Evolutionary conservation across 2,797 vertebrate genomes (phyloP).

Genomic region (Sebastes steindachneri): DNA sequence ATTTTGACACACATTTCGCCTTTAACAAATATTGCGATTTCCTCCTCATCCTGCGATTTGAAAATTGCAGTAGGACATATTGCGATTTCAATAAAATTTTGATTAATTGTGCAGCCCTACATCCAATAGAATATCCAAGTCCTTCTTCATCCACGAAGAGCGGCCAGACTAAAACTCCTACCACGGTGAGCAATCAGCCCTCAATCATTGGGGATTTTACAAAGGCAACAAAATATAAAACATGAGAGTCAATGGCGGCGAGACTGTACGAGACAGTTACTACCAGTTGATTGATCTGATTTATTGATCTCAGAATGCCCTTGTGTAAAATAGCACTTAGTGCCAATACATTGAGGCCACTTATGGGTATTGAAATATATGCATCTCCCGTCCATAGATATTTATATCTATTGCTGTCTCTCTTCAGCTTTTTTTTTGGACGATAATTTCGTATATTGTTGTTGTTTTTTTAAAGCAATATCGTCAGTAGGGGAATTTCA

Average conservation of each 20-base stretch:
- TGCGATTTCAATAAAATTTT: no score
- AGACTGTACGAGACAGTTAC: background rate
- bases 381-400: background rate
- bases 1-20: no score
- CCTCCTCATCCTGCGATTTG: no score
- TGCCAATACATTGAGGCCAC: background rate
- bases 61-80: no score
- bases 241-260: background rate
- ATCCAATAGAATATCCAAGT: no score
- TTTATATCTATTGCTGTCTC: background rate
- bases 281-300: background rate
- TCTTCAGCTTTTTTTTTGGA: no score
- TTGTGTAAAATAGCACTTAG: background rate
- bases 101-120: no score
- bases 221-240: background rate
- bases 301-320: background rate
- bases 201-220: no score
- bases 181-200: no score
- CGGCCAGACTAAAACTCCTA: fast-evolving
- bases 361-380: background rate
- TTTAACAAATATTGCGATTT: no score
- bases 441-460: background rate
- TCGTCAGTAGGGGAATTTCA: background rate
- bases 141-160: fast-evolving
- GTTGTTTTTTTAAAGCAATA: background rate